phyloP scores from a whole-genome alignment of 2,888 invertebrate genomes.

The Hypomecis punctinalis region DNA sequence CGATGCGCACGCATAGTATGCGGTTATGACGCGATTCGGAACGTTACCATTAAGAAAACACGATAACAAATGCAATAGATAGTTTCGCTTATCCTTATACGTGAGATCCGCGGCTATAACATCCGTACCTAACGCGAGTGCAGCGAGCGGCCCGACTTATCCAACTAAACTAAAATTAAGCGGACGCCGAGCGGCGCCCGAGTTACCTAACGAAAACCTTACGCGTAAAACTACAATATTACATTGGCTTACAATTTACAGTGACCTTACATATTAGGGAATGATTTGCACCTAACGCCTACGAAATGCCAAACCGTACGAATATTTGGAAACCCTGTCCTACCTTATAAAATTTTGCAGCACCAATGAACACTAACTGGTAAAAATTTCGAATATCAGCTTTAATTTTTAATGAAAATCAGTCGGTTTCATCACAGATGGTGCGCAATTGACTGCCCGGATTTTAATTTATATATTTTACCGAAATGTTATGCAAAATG shows the following conservation, averaged over 20 bases:
- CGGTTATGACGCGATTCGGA: too few species aligned
- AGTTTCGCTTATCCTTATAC: slow-evolving; percentile 1
- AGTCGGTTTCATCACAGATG: slow-evolving; percentile 41
- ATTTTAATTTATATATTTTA: slow-evolving; percentile 11
- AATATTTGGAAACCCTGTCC: slow-evolving; percentile 71
- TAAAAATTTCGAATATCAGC: slow-evolving; percentile 55
- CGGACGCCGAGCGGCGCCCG: slow-evolving; percentile 24
- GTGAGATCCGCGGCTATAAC: slow-evolving; percentile 55
- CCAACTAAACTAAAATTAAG: slow-evolving; percentile 49
- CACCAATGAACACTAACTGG: slow-evolving; percentile 75
- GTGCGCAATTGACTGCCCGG: slow-evolving; percentile 32
- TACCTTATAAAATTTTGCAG: slow-evolving; percentile 65
- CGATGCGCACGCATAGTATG: too few species aligned
- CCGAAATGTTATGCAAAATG: slow-evolving; percentile 28
- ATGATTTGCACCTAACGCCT: slow-evolving; percentile 53
- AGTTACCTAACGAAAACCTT: slow-evolving; percentile 54
- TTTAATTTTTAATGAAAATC: slow-evolving; percentile 34
- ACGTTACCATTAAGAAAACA: too few species aligned
- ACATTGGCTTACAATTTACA: slow-evolving; percentile 70
- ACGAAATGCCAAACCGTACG: slow-evolving; percentile 54
- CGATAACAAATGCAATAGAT: too few species aligned
- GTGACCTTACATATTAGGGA: slow-evolving; percentile 68
- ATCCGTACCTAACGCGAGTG: slow-evolving; percentile 39
- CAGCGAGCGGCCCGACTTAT: slow-evolving; percentile 55
- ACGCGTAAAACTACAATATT: slow-evolving; percentile 57